A percentile compares a stretch with the other conserved stretches of the same genome.
Conservation (phyloP, 2,113 vertebrate species). For the Mus pahari region DNA sequence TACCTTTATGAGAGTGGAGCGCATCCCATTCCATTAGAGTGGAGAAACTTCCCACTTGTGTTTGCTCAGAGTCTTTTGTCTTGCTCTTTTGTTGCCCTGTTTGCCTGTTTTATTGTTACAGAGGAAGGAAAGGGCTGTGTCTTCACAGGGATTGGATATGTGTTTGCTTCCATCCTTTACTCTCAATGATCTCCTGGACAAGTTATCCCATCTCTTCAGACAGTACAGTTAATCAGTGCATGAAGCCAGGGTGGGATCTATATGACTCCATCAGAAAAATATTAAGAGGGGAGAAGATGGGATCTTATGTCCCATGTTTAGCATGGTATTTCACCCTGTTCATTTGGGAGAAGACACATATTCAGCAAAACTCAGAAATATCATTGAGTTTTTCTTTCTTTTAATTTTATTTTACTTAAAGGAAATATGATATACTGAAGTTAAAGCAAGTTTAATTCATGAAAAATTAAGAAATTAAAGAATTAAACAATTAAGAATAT, state of each 20-base stretch:
- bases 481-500: background rate
- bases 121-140: constrained; percentile 40
- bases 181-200: constrained; percentile 9
- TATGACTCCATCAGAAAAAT: background rate
- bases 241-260: background rate
- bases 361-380: constrained; percentile 56
- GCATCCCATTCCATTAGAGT: constrained; percentile 46
- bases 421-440: background rate
- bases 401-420: constrained; percentile 28
- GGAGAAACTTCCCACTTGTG: constrained; percentile 54
- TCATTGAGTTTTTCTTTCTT: background rate
- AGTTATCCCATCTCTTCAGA: constrained; percentile 7
- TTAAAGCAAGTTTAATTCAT: constrained; percentile 7
- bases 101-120: constrained; percentile 51
- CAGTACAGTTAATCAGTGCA: background rate
- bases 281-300: background rate
- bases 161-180: constrained; percentile 25
- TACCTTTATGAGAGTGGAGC: constrained; percentile 49
- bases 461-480: background rate
- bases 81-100: constrained; percentile 48
- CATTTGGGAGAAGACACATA: constrained; percentile 27
- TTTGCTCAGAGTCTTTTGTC: constrained; percentile 40
- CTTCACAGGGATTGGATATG: background rate
- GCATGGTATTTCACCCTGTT: background rate
- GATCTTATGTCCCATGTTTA: background rate